phyloP scores from a whole-genome alignment of 2,113 vertebrate genomes.

The Himantopus leucocephalus region DNA sequence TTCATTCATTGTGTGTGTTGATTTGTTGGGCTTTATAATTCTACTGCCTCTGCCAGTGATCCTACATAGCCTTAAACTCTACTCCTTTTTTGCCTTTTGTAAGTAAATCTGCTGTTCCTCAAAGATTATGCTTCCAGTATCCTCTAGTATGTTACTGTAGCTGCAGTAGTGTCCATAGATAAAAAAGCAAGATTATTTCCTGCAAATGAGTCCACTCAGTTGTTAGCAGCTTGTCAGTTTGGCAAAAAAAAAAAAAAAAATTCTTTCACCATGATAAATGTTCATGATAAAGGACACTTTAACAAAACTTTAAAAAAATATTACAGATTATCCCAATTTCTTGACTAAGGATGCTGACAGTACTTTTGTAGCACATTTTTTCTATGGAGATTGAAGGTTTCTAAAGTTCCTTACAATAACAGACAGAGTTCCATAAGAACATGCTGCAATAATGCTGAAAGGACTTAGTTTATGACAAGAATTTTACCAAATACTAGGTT shows the following conservation, averaged over 20 bases:
- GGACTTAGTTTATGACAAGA: neutral
- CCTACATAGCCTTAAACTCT: neutral
- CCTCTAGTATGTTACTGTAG: neutral
- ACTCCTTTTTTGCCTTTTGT: neutral
- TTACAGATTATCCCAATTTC: neutral
- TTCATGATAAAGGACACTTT: neutral
- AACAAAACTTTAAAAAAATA: neutral
- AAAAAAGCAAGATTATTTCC: neutral
- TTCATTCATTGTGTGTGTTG: neutral
- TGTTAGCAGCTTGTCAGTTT: neutral
- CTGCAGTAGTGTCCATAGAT: fast-evolving
- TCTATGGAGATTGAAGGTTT: neutral
- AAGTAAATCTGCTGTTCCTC: neutral
- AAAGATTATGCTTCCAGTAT: neutral
- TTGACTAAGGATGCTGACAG: neutral
- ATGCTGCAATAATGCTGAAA: neutral
- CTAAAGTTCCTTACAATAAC: neutral
- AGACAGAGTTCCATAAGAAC: neutral
- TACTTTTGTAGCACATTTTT: neutral
- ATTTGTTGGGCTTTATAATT: neutral
- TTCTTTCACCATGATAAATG: neutral
- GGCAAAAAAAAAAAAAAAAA: neutral
- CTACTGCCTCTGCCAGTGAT: neutral
- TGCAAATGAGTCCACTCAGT: neutral
- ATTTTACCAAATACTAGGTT: constrained; percentile 14